Evolutionary conservation across 2,113 vertebrate genomes (phyloP).

Genomic region (Rissa tridactyla): DNA sequence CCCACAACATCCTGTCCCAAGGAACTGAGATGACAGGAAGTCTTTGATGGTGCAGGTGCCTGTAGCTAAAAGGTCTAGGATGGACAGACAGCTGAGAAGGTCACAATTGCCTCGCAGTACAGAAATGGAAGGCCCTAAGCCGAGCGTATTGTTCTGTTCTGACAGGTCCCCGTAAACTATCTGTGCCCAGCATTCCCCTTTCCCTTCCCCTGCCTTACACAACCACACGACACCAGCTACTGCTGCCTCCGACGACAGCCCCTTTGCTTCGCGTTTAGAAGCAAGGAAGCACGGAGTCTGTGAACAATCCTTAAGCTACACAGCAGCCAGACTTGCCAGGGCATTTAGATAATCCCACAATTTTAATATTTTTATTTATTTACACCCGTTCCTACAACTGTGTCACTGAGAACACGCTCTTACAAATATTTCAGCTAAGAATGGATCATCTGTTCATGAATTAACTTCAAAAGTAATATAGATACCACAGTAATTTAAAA

Average conservation of each 20-base stretch:
- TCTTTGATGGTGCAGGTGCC: not conserved
- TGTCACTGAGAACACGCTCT: not conserved
- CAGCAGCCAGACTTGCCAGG: not conserved
- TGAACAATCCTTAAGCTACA: not conserved
- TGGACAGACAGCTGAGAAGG: not conserved
- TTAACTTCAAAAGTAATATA: not conserved
- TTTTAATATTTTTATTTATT: not conserved
- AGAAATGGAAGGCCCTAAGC: not conserved
- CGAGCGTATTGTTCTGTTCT: not conserved
- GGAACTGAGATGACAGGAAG: not conserved
- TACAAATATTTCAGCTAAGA: not conserved
- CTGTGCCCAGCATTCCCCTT: not conserved
- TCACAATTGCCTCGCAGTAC: accelerated
- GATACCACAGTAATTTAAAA: not conserved
- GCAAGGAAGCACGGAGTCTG: not conserved
- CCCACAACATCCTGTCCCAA: not conserved
- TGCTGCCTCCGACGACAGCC: not conserved
- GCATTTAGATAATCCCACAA: accelerated
- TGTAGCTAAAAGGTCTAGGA: not conserved
- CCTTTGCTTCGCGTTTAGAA: accelerated
- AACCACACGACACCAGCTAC: not conserved
- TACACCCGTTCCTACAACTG: not conserved
- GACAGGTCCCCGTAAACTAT: not conserved
- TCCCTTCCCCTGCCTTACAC: not conserved
- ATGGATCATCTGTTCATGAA: not conserved